phyloP scores from a whole-genome alignment of 1,140 invertebrate species.

The Heliconius congener region DNA sequence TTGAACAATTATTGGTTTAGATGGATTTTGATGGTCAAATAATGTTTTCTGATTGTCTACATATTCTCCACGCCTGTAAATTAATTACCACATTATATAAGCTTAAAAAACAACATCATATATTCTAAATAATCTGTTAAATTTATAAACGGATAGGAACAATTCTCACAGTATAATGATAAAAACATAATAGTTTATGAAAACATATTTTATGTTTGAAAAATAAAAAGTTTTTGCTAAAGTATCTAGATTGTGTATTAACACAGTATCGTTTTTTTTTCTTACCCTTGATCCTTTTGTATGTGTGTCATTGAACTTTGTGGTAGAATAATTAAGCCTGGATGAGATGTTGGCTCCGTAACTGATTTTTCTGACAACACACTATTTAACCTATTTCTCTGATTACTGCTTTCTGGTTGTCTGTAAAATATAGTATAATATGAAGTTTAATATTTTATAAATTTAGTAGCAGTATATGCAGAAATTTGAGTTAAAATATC shows the following conservation, averaged over 20 bases:
- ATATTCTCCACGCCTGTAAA: conserved; percentile 55
- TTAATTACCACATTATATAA: not conserved
- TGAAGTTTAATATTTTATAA: conserved; percentile 1
- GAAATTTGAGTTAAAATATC: too few species aligned
- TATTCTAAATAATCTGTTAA: too few species aligned
- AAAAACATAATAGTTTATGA: too few species aligned
- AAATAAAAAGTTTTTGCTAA: too few species aligned
- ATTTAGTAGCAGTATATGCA: too few species aligned
- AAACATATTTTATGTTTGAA: too few species aligned
- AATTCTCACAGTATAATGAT: too few species aligned
- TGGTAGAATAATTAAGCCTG: conserved; percentile 66
- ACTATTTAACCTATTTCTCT: conserved; percentile 64
- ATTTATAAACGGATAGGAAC: too few species aligned
- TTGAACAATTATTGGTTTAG: conserved; percentile 74
- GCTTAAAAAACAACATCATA: too few species aligned
- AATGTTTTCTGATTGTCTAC: conserved; percentile 67
- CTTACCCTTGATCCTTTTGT: conserved; percentile 70
- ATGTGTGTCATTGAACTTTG: conserved; percentile 57
- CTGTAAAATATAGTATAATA: conserved; percentile 43
- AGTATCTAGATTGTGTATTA: too few species aligned
- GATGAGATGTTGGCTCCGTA: conserved; percentile 57
- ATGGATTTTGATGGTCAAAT: conserved; percentile 73
- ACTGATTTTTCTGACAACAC: conserved; percentile 63
- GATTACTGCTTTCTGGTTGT: conserved; percentile 49
- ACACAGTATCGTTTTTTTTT: not conserved